Conservation (phyloP, 2,797 vertebrate species). For the Xerus rutilus region DNA sequence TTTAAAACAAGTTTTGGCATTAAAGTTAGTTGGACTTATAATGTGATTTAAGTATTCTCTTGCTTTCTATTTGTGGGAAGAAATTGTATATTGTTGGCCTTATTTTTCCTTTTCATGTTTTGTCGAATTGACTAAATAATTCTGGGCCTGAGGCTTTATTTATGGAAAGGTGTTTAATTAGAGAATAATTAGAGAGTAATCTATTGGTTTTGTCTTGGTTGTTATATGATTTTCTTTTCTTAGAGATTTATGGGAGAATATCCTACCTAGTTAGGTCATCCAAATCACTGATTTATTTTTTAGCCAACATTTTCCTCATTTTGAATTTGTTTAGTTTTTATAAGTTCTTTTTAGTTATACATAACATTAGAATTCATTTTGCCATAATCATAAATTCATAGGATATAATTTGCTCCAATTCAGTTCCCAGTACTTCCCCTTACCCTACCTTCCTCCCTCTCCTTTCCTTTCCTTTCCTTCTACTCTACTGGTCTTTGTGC, state of each 20-base stretch:
- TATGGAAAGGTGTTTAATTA: neutral
- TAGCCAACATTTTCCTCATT: neutral
- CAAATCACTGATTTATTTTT: neutral
- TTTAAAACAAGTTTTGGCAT: neutral
- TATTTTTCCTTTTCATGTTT: neutral
- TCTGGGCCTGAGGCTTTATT: neutral
- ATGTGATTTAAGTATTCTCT: neutral
- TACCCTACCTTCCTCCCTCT: no score
- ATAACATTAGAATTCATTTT: no score
- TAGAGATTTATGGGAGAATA: neutral
- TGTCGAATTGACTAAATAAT: neutral
- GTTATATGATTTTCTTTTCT: neutral
- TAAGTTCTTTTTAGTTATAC: no score
- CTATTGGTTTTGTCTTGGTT: neutral
- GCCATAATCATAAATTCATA: no score
- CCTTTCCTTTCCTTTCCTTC: no score
- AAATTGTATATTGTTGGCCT: neutral
- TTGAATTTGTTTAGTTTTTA: no score
- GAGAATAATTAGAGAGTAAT: neutral
- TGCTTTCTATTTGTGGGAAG: neutral
- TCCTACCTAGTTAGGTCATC: neutral
- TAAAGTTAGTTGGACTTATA: neutral
- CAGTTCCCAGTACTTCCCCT: no score
- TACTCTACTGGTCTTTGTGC: no score
- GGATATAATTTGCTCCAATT: no score